Evolutionary conservation across 2,797 vertebrate species (phyloP), one percentile per base, ranked within the genome.

Genomic region (Coreius guichenoti): DNA sequence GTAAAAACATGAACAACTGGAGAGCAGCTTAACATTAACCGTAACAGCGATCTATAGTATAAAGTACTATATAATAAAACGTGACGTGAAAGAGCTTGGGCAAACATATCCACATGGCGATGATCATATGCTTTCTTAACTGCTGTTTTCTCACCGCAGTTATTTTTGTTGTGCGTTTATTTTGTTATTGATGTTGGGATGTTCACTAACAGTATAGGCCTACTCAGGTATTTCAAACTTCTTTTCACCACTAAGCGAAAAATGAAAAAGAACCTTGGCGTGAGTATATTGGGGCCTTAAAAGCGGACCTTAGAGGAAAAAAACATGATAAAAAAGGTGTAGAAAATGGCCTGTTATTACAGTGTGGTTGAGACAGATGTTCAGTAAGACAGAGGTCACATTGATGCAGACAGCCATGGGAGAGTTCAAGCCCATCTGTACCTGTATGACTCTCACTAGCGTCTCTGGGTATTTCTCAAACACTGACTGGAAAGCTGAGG

Each of bases 391-490:
- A 72, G 19, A 39, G 29, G 54, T 80, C 70, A 51, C 19, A 82
- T 3, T 45, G 33, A 49, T 3, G 3, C 31, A 78, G 31, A 82
- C n/a, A 49, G 39, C 49, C 69, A 80, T 39, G 43, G 5, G 12
- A 19, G 43, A 45, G 21, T 29, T 61, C 7, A 49, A 67, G 69
- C 29, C n/a, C 51, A 23, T 80, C 19, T 8, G 86, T 82, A 97
- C 98, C 97, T 99, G 98, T 3, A 99, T 98, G 83, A 99, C 96
- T 2, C 98, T 94, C 17, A 99, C 98, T 14, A 99, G 96, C 0
- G 97, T 99, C 80, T 99, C 98, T 0, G 98, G 98, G 8, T 98
- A 98, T 87, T 98, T 99, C 90, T 96, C 95, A 89, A 99, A 99
- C 54, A 99, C 95, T 0, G 96, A 96, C 85, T 98, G 96, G 49